A percentile compares a stretch with the other conserved stretches of the same genome.
Conservation (phyloP, 2,113 vertebrate species). For the Anolis sagrei region DNA sequence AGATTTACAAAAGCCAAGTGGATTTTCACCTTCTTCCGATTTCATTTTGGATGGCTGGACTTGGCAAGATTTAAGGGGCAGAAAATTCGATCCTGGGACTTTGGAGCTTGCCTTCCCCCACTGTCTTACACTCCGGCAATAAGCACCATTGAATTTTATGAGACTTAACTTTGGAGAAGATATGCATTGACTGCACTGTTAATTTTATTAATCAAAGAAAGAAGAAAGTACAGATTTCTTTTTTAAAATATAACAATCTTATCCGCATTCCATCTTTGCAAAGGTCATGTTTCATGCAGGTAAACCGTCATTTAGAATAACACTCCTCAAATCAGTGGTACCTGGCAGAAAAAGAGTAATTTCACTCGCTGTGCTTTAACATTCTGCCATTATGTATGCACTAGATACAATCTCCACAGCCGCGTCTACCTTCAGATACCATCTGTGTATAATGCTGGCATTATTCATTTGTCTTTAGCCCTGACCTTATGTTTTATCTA, state of each 20-base stretch:
- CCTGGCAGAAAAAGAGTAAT: constrained; percentile 34
- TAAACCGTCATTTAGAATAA: constrained; percentile 42
- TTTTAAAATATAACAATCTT: no score
- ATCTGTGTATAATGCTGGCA: constrained; percentile 72
- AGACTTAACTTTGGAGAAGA: background rate
- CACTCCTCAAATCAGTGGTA: constrained; percentile 37
- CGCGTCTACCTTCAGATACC: constrained; percentile 72
- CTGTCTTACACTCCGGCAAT: no score
- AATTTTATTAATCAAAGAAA: constrained; percentile 58
- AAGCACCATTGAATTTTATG: no score
- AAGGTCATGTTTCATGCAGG: constrained; percentile 1
- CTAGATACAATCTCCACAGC: constrained; percentile 43
- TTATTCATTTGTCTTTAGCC: constrained; percentile 76
- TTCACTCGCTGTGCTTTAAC: constrained; percentile 19
- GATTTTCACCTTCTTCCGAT: no score
- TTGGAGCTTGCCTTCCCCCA: no score
- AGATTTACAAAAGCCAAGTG: no score
- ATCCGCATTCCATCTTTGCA: background rate
- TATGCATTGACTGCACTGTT: background rate
- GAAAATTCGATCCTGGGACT: no score
- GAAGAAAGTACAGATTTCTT: constrained; percentile 44
- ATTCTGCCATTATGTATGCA: constrained; percentile 55
- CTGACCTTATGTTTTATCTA: constrained; percentile 74
- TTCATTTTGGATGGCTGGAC: no score
- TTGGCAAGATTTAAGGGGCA: no score